A percentile compares a stretch with the other conserved stretches of the same genome.
Evolutionary conservation across 2,113 vertebrate species (phyloP).

Genomic region (Mirza zaza): DNA sequence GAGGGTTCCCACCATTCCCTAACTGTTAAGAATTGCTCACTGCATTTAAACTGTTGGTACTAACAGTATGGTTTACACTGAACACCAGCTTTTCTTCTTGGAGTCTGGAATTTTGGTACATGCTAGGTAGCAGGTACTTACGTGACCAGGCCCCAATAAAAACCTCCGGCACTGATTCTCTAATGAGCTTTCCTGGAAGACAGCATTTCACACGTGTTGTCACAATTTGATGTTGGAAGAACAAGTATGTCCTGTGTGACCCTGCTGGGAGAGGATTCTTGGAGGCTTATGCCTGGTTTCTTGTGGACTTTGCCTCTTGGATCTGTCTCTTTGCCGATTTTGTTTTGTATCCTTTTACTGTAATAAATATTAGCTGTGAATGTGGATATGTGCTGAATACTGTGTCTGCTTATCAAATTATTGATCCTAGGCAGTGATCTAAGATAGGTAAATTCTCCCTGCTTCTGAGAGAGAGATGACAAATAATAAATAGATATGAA

Average conservation of each 20-base stretch:
- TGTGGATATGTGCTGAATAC: not conserved
- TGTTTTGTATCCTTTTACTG: not conserved
- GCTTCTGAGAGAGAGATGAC: not conserved
- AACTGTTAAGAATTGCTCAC: not conserved
- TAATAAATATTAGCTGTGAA: not conserved
- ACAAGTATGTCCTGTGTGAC: not conserved
- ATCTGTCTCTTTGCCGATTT: not conserved
- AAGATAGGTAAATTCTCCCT: not conserved
- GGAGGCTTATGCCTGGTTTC: not conserved
- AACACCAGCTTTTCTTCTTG: not conserved
- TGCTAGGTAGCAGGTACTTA: not conserved
- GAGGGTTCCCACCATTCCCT: not conserved
- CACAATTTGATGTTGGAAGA: not conserved
- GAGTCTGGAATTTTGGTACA: not conserved
- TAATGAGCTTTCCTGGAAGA: not conserved
- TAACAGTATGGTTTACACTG: not conserved
- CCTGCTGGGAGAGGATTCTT: not conserved
- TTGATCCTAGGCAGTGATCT: not conserved
- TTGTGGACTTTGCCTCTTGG: not conserved
- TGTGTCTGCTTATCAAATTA: not conserved
- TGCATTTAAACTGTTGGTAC: not conserved
- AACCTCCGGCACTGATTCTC: not conserved
- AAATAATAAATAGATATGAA: not conserved
- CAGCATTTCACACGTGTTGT: not conserved
- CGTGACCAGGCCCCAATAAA: not conserved